Evolutionary conservation across 2,797 vertebrate species (phyloP).

Genomic region (Phataginus tricuspis): DNA sequence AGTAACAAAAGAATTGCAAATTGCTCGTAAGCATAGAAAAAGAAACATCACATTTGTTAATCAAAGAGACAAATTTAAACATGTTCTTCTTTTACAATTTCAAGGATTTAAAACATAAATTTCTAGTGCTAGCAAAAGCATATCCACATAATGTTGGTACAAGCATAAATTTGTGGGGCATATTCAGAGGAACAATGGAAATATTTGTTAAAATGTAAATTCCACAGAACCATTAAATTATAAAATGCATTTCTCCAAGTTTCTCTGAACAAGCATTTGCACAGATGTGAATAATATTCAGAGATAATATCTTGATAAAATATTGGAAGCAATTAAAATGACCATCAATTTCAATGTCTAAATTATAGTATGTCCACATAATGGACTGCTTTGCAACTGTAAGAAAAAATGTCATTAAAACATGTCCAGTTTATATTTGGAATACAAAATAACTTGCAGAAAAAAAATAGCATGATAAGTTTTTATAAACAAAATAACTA

Average conservation of each 20-base stretch:
- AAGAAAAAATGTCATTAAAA: neutral
- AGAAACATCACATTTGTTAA: neutral
- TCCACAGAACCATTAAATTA: neutral
- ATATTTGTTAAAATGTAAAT: slow-evolving; percentile 5
- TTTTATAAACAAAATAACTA: neutral
- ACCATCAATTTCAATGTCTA: neutral
- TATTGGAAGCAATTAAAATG: neutral
- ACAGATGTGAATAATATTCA: neutral
- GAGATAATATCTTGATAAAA: neutral
- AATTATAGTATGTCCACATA: neutral
- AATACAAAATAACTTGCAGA: neutral
- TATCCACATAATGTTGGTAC: neutral
- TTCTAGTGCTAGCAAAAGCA: neutral
- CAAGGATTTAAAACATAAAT: neutral
- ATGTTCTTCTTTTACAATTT: neutral
- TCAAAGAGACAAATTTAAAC: neutral
- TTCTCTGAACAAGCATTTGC: neutral
- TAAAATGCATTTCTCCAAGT: neutral
- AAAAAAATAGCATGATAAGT: neutral
- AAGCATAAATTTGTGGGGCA: neutral
- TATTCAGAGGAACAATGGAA: neutral
- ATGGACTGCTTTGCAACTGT: neutral
- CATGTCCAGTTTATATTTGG: neutral
- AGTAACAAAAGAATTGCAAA: neutral
- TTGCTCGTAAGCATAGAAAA: neutral